These are phyloP conservation scores for Oreortyx pictus DNA, from an alignment of 2,797 vertebrate genomes.

Conservation along the genomic window DNA sequence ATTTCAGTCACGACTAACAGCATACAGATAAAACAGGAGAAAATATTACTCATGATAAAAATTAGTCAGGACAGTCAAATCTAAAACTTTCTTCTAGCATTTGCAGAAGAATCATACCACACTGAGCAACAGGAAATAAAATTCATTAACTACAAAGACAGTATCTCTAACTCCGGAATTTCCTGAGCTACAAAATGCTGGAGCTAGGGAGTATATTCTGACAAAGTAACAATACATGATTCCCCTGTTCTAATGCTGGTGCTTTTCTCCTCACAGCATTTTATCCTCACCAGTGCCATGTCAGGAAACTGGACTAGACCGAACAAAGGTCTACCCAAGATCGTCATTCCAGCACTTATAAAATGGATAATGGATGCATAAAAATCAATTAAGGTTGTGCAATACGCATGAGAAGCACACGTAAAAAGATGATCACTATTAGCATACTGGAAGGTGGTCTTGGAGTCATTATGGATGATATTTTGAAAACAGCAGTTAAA, in stretches of 20 bases:
- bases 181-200: slow-evolving; percentile 54
- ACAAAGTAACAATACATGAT: slow-evolving; percentile 1
- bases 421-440: not conserved
- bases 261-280: not conserved
- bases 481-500: not conserved
- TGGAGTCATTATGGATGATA: not conserved
- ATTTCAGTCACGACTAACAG: not conserved
- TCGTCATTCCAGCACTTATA: not conserved
- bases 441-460: not conserved
- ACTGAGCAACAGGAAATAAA: slow-evolving; percentile 49
- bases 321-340: not conserved
- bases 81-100: not conserved
- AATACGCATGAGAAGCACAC: not conserved
- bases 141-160: slow-evolving; percentile 55
- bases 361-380: not conserved
- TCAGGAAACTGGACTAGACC: not conserved
- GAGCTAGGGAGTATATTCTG: slow-evolving; percentile 3
- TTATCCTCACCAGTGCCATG: not conserved
- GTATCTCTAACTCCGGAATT: slow-evolving; percentile 52
- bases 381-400: not conserved
- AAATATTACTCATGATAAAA: slow-evolving; percentile 19
- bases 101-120: not conserved
- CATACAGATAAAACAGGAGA: not conserved
- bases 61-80: slow-evolving; percentile 16
- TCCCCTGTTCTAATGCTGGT: not conserved